Conservation (phyloP, 2,113 vertebrate genomes). For the Herpetotheres cachinnans region DNA sequence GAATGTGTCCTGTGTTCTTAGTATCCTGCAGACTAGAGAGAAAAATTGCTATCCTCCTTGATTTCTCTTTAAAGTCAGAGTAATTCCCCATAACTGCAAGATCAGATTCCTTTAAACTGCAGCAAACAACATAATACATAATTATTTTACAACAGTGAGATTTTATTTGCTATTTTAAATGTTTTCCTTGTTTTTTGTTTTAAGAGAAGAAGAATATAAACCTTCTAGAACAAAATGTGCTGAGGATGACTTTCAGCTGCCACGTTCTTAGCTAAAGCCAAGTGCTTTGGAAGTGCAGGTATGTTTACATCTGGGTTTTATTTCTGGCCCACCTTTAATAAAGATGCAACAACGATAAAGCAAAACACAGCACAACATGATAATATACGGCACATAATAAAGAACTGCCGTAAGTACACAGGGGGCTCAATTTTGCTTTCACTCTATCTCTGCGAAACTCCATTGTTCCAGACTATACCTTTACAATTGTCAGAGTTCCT, state of each 20-base stretch:
- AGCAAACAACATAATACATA: not conserved
- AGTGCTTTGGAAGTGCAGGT: conserved; percentile 46
- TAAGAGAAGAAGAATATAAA: not conserved
- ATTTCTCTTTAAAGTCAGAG: conserved; percentile 18
- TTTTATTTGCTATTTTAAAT: conserved; percentile 22
- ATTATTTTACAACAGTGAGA: conserved; percentile 18
- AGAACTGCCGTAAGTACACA: conserved; percentile 40
- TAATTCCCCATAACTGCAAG: not conserved
- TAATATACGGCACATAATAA: conserved; percentile 57
- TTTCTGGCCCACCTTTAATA: conserved; percentile 60
- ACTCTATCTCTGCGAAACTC: conserved; percentile 50
- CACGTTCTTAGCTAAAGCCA: not conserved
- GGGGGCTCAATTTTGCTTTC: conserved; percentile 54
- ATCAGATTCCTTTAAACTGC: not conserved
- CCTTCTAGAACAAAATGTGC: not conserved
- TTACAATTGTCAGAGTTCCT: conserved; percentile 54
- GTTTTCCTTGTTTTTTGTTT: not conserved
- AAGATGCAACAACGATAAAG: conserved; percentile 49
- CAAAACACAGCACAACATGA: conserved; percentile 50
- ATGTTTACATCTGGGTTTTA: conserved; percentile 64
- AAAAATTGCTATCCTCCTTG: conserved; percentile 5
- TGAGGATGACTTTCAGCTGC: conserved; percentile 49
- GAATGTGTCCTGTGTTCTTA: conserved; percentile 20
- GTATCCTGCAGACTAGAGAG: not conserved
- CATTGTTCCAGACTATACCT: conserved; percentile 31